A percentile compares a stretch with the other conserved stretches of the same genome.
Evolutionary conservation across 37 sponge, comb jelly and placozoan genomes (phyloP).

Genomic region (Aphrocallistes beatrix): DNA sequence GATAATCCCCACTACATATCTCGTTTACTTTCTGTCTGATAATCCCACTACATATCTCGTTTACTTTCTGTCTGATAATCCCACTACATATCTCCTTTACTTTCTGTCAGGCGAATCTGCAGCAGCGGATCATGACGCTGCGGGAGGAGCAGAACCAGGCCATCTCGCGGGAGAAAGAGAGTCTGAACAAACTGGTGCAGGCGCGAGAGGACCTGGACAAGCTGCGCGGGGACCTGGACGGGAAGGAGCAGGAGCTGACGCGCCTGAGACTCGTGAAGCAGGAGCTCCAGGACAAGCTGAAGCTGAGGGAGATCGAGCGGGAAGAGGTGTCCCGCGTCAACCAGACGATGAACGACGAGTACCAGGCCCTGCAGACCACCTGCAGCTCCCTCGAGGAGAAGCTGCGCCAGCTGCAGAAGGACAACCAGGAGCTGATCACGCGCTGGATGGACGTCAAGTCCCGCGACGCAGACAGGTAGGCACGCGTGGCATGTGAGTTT

Average conservation of each 20-base stretch:
- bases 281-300: not conserved
- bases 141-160: not conserved
- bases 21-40: too few relatives aligned
- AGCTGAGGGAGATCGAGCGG: not conserved
- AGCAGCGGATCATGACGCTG: not conserved
- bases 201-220: not conserved
- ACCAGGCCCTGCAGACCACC: conserved; percentile 39
- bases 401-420: conserved; percentile 30
- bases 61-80: too few relatives aligned
- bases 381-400: conserved; percentile 46
- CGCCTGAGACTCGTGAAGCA: not conserved
- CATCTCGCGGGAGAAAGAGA: not conserved
- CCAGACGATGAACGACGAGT: conserved; percentile 47
- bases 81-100: too few relatives aligned
- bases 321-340: not conserved
- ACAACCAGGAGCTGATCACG: conserved; percentile 55
- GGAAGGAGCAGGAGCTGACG: not conserved
- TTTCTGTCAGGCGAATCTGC: not conserved
- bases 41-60: too few relatives aligned
- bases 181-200: not conserved
- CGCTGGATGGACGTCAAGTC: not conserved
- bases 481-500: not conserved
- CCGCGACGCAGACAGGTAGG: not conserved
- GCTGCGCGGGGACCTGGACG: not conserved
- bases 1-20: too few relatives aligned